phyloP scores from a whole-genome alignment of 1,140 invertebrate genomes.

The Hyles euphorbiae region DNA sequence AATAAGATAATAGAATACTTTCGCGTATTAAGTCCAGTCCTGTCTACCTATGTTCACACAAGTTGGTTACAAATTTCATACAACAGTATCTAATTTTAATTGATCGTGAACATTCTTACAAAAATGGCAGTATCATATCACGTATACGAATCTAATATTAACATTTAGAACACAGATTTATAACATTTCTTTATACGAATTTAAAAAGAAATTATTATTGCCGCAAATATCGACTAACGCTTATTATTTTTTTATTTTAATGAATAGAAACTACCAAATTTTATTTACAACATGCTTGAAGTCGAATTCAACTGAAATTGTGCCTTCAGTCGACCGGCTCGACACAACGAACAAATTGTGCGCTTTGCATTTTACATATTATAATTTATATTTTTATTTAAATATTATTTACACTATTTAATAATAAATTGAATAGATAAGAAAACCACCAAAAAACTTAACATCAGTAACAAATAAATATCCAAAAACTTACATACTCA shows the following conservation, averaged over 20 bases:
- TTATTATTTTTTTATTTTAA: constrained; percentile 4
- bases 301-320: constrained; percentile 21
- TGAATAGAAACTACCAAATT: constrained; percentile 2
- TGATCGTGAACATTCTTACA: constrained; percentile 39
- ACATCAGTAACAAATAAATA: too few relatives aligned
- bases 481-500: too few relatives aligned
- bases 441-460: too few relatives aligned
- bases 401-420: too few relatives aligned
- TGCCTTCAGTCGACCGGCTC: constrained; percentile 32
- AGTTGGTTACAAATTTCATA: too few relatives aligned
- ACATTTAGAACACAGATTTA: constrained; percentile 50
- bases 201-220: constrained; percentile 51
- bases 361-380: constrained; percentile 14
- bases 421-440: too few relatives aligned
- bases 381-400: not conserved
- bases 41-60: too few relatives aligned
- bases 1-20: too few relatives aligned
- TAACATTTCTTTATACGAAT: constrained; percentile 20
- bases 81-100: constrained; percentile 10
- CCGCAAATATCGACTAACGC: constrained; percentile 22
- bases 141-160: constrained; percentile 58
- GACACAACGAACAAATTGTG: constrained; percentile 23
- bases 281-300: constrained; percentile 1
- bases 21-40: too few relatives aligned
- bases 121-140: constrained; percentile 71